Evolutionary conservation across 2,888 invertebrate genomes (phyloP), one percentile per base, ranked within the genome.

Genomic region (Drosophila histrio): DNA sequence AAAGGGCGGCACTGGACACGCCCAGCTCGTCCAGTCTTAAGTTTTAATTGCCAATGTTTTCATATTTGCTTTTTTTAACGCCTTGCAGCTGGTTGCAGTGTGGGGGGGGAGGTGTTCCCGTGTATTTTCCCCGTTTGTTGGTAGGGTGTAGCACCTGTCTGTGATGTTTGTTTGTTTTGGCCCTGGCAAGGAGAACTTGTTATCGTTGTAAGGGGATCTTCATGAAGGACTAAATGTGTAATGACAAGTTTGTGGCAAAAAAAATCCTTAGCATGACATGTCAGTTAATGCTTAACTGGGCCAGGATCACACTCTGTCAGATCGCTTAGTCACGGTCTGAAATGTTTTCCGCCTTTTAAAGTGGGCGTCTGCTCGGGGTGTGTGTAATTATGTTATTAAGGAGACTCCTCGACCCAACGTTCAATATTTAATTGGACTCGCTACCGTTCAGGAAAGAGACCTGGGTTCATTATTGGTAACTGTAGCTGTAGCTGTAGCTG

Each of bases 361-460:
- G 83, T 87, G 74, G 88, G 89, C 88, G 89, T 85, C 73, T 50
- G 53, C 61, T 69, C 65, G 63, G 86, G 78, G 72, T 77, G 79
- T 80, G 72, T 84, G 84, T 89, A 89, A 89, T 89, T 88, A 89
- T 85, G 78, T 89, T 86, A 87, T 89, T 87, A 87, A 85, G 64
- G 58, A 72, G 72, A 76, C 66, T 44, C 52, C 36, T 28, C 43
- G 39, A 50, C 36, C 67, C 62, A 54, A 50, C 15, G 52, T 30
- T 76, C 74, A 61, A 76, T 52, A 17, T n/a, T 74, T 88, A 86
- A 88, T 89, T 87, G 86, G 81, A 81, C 72, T 67, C 57, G 86
- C 83, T 79, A 84, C 84, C 74, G 77, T 86, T 86, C 69, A 77
- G 32, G 7, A n/a, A 28, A 38, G 66, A 32, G 39, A 39, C 44